These are phyloP conservation scores for Trachemys scripta DNA, from an alignment of 2,113 vertebrate genomes.

Conservation along the genomic window DNA sequence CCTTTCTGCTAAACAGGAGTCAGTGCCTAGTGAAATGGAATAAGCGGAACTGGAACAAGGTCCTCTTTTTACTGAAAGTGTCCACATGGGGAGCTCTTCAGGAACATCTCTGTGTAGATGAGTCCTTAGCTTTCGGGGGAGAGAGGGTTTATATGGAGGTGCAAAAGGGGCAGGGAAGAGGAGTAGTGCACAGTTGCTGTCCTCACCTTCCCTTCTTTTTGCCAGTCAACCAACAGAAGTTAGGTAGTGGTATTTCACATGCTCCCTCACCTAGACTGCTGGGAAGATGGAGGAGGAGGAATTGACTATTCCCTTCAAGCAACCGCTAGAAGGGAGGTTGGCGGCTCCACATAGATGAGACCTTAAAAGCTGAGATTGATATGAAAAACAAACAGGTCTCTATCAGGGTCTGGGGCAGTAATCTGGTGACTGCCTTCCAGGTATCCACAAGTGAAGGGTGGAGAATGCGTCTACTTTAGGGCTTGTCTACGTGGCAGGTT, in stretches of 20 bases:
- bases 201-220: background rate
- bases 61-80: background rate
- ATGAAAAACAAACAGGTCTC: background rate
- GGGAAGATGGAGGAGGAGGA: background rate
- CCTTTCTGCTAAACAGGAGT: background rate
- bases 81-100: background rate
- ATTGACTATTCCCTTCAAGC: background rate
- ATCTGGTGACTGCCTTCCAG: background rate
- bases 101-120: rapidly evolving
- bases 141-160: too few species aligned
- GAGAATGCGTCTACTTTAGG: background rate
- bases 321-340: too few species aligned
- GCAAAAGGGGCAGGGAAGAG: background rate
- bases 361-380: background rate
- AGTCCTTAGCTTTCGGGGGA: background rate
- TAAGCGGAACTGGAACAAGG: rapidly evolving
- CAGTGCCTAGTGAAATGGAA: background rate
- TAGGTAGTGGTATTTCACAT: background rate
- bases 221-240: background rate
- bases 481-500: background rate
- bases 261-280: rapidly evolving
- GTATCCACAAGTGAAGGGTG: background rate
- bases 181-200: background rate
- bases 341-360: too few species aligned
- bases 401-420: background rate